These are phyloP conservation scores for Rotaria magnacalcarata DNA, from an alignment of 2,888 invertebrate species.

Conservation along the genomic window DNA sequence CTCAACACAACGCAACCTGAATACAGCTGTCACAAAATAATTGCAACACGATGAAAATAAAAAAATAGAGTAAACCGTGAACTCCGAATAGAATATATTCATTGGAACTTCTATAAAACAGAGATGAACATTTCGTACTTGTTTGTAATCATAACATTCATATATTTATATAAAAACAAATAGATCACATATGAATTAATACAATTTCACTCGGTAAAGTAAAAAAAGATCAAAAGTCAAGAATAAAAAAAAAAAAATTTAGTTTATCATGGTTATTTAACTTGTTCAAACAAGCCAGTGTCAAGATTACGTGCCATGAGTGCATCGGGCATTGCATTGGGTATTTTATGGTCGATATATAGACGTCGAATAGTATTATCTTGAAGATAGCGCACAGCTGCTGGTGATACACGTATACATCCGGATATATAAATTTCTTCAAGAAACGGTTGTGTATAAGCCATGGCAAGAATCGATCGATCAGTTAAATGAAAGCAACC, in stretches of 20 bases:
- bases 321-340: constrained; percentile 53
- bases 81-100: too few relatives aligned
- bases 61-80: too few relatives aligned
- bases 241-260: neutral
- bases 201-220: neutral
- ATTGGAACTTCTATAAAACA: too few relatives aligned
- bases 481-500: constrained; percentile 55
- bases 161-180: too few relatives aligned
- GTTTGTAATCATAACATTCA: too few relatives aligned
- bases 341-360: constrained; percentile 52
- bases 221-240: neutral
- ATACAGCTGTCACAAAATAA: too few relatives aligned
- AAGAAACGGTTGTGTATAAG: constrained; percentile 53
- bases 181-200: neutral
- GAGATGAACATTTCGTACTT: too few relatives aligned
- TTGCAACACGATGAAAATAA: too few relatives aligned
- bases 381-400: constrained; percentile 54
- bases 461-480: constrained; percentile 53
- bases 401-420: constrained; percentile 52
- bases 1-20: too few relatives aligned
- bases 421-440: constrained; percentile 55
- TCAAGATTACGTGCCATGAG: constrained; percentile 56
- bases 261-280: constrained; percentile 48
- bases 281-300: constrained; percentile 54
- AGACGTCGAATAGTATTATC: constrained; percentile 53